Evolutionary conservation across 1,140 invertebrate genomes (phyloP), one percentile per base, ranked within the genome.

Genomic region (Drosophila cardini): DNA sequence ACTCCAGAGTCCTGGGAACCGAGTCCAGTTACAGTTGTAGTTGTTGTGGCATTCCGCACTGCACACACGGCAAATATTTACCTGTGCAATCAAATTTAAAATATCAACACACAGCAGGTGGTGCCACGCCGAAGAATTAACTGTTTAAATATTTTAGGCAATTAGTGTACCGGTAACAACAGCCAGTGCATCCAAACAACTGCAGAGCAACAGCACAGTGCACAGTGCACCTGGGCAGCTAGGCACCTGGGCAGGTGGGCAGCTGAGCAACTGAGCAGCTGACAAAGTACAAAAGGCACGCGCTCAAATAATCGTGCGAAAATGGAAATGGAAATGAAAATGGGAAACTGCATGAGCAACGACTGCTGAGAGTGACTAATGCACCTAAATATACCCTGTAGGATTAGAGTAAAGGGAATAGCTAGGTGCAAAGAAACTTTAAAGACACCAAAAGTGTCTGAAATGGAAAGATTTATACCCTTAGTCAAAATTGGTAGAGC

Each of bases 61-160:
- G 43, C 53, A 63, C 57, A 63, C 57, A 40, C 7, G 38, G 63
- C 70, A 87, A 84, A 87, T 89, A 84, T 87, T 87, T 87, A 90
- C 84, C 84, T 72, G 70, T 48, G 60, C 84, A 89, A 87, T 87
- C 76, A 87, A 87, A 87, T 87, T 89, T 89, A 80, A 89, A 86
- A 83, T 58, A 79, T 76, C 64, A 70, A 71, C 72, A 46, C 53
- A 26, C 60, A 70, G 46, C 72, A 48, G 9, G 6, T 6, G n/a
- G 34, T 64, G 62, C 50, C 61, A 68, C 57, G 50, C 55, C 58
- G 38, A 73, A 74, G 76, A 71, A 84, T 87, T 89, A 89, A 57
- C 52, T 57, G 80, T 78, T 89, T 87, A 89, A 87, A 87, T 87
- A 87, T 87, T 84, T 87, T 89, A 89, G 83, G 83, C 83, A 87